These are phyloP conservation scores for Melipona bicolor DNA, from an alignment of 2,888 invertebrate species.

Conservation along the genomic window DNA sequence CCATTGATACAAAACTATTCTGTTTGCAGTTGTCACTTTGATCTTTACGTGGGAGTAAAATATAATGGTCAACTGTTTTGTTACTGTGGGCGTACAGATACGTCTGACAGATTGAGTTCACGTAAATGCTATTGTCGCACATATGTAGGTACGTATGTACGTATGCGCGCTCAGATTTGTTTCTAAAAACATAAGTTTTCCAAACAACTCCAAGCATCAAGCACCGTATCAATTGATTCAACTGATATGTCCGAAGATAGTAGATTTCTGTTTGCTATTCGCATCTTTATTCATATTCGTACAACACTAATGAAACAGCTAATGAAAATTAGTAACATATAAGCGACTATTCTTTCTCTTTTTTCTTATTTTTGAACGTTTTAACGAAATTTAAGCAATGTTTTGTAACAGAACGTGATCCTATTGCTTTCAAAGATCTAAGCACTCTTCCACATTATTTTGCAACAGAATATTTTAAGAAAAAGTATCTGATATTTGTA, in stretches of 20 bases:
- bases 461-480: no score
- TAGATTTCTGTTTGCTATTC: neutral
- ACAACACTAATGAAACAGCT: no score
- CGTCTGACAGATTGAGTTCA: conserved; percentile 38
- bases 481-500: no score
- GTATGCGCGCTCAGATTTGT: neutral
- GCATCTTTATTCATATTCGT: neutral
- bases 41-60: conserved; percentile 33
- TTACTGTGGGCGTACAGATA: conserved; percentile 25
- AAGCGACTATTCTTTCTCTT: no score
- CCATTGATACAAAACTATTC: conserved; percentile 26
- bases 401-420: no score
- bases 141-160: neutral
- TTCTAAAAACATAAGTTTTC: neutral
- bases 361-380: no score
- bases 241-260: neutral
- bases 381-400: no score
- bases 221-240: neutral
- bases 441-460: no score
- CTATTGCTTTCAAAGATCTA: no score
- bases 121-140: conserved; percentile 30
- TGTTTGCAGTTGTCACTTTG: conserved; percentile 35
- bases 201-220: neutral
- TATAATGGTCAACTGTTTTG: conserved; percentile 37
- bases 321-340: no score